A percentile compares a stretch with the other conserved stretches of the same genome.
These are phyloP conservation scores for Sepiola atlantica DNA, from an alignment of 2,888 invertebrate species.

Conservation along the genomic window DNA sequence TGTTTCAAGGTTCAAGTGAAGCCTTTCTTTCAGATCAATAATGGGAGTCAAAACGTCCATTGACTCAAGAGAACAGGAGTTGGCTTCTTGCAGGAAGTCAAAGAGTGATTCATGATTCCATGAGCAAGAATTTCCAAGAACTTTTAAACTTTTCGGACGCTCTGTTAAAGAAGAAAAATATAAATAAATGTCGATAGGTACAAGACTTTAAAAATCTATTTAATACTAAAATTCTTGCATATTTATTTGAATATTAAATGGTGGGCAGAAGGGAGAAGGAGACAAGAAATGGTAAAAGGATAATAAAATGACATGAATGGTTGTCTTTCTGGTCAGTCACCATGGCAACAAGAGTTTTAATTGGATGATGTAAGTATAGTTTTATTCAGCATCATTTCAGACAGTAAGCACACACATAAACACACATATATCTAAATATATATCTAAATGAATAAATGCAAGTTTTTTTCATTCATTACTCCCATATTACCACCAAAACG, in stretches of 20 bases:
- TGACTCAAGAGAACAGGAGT: slow-evolving; percentile 47
- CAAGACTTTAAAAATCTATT: background rate
- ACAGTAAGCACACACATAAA: too few relatives aligned
- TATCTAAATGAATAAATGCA: too few relatives aligned
- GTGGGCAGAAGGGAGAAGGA: background rate
- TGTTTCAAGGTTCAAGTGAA: slow-evolving; percentile 33
- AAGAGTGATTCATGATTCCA: background rate
- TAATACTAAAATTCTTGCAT: background rate
- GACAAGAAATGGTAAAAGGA: background rate
- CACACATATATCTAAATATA: too few relatives aligned
- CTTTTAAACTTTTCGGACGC: background rate
- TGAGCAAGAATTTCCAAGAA: background rate
- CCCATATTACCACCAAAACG: too few relatives aligned
- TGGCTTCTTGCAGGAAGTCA: slow-evolving; percentile 39
- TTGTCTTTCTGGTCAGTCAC: too few relatives aligned
- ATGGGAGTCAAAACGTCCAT: slow-evolving; percentile 45
- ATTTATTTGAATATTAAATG: background rate
- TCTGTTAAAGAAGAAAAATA: background rate
- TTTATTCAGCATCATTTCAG: too few relatives aligned
- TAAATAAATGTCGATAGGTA: background rate
- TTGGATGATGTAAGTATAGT: too few relatives aligned
- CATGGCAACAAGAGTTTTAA: too few relatives aligned
- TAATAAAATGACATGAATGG: too few relatives aligned
- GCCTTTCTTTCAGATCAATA: background rate
- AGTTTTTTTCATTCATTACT: too few relatives aligned